Evolutionary conservation across 2,113 vertebrate genomes (phyloP), one percentile per base, ranked within the genome.

Genomic region (Numenius arquata): DNA sequence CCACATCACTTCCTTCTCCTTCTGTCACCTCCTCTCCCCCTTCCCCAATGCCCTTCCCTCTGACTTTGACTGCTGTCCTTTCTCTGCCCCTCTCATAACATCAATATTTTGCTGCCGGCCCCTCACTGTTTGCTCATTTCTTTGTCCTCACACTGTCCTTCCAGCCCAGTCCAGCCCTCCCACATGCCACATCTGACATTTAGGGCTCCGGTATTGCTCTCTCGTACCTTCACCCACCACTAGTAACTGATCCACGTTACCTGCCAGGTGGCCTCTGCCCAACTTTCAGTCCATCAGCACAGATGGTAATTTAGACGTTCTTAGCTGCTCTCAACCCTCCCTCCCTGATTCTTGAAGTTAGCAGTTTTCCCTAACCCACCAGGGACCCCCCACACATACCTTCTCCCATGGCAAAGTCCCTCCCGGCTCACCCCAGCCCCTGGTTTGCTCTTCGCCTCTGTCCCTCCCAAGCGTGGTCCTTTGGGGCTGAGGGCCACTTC

Each of bases 361-460:
- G 12, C 15, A 18, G 32, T 45, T 86, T 48, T 86, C 41, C 22
- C 18, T 76, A 76, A n/a, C 4, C 12, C n/a, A n/a, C 7, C 22
- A 66, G n/a, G 27, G 56, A 75, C 8, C 8, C 1, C 10, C 0
- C 6, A 11, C 12, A 38, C 6, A 8, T 11, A 38, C 34, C 9
- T 72, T 62, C 21, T 89, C 29, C 34, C 26, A 30, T 21, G 15
- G 22, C 34, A 41, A 89, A 62, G 30, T 63, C 7, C 77, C 25
- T 68, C 43, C 72, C 41, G 34, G 22, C 9, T 74, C 27, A 27
- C 9, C n/a, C 34, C 12, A 63, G 34, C 27, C 16, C 30, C 34
- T 45, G 20, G 13, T 89, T 89, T 63, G 30, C 30, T 78, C 29
- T 76, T 89, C 21, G 21, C 25, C 55, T 82, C 61, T 86, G 12